Evolutionary conservation across 1,140 invertebrate species (phyloP), one percentile per base, ranked within the genome.

Genomic region (Aphis gossypii): DNA sequence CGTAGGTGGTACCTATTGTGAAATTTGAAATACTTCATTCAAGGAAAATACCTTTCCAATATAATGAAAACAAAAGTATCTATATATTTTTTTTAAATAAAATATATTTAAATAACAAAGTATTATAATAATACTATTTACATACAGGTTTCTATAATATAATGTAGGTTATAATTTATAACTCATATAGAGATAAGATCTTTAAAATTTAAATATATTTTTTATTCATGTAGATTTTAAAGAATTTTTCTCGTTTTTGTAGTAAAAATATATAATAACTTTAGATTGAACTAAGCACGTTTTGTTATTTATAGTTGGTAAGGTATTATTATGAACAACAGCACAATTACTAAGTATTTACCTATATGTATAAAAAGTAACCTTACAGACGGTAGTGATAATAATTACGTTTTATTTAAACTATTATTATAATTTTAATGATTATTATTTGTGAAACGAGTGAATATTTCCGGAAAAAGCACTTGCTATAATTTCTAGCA

Each of bases 101-200:
- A n/a, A 76, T 68, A 76, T 76, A 76, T 76, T 76, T 35, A 76
- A 76, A 76, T 76, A 76, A 14, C 60, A 20, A 76, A 11, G 60
- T n/a, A n/a, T 76, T 76, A 76, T 76, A 76, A 76, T 76, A n/a
- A 76, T 76, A 76, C n/a, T 35, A 76, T 76, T 68, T 76, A 76
- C n/a, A 76, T 76, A 76, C 60, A n/a, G 14, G 60, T 76, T n/a
- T 14, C 14, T n/a, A 76, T 76, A n/a, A 23, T n/a, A 14, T 68
- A 68, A n/a, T 76, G 18, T 76, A 76, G 30, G 60, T 76, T 76
- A 76, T 76, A 76, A 76, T 76, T 20, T 76, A 76, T 18, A 76
- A 76, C 30, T 76, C 23, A n/a, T 6, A 18, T 5, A 68, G 14
- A 30, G 60, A 68, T 68, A 68, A n/a, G 30, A 76, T 76, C 14